phyloP scores from a whole-genome alignment of 2,113 vertebrate genomes.

The Protobothrops mucrosquamatus region DNA sequence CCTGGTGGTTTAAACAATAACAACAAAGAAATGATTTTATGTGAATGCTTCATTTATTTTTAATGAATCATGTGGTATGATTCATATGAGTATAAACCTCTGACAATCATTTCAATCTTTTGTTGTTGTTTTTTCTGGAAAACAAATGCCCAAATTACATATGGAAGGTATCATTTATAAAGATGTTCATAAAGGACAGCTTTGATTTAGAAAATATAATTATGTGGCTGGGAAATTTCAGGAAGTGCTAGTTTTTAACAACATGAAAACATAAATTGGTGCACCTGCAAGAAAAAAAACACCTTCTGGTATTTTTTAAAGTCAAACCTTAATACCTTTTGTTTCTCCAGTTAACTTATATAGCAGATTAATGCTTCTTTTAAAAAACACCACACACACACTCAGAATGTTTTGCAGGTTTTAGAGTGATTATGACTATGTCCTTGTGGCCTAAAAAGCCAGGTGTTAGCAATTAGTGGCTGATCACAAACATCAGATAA shows the following conservation, averaged over 20 bases:
- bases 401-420: not conserved
- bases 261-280: not conserved
- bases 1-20: not conserved
- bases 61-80: not conserved
- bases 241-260: not conserved
- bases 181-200: not conserved
- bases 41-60: not conserved
- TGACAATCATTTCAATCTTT: not conserved
- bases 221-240: not conserved
- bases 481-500: constrained; percentile 39
- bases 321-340: not conserved
- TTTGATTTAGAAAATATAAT: not conserved
- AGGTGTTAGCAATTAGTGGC: constrained; percentile 48
- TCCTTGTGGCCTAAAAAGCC: constrained; percentile 4
- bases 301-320: not conserved
- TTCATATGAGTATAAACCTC: not conserved
- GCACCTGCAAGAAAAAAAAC: not conserved
- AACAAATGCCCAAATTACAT: not conserved
- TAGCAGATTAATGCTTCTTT: not conserved
- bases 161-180: not conserved
- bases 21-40: not conserved
- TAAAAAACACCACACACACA: not conserved
- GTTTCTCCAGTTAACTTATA: not conserved
- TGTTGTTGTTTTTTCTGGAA: not conserved
- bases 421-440: constrained; percentile 6